A percentile compares a stretch with the other conserved stretches of the same genome.
Evolutionary conservation across 2,888 invertebrate species (phyloP).

Genomic region (Argyra leucocephala): DNA sequence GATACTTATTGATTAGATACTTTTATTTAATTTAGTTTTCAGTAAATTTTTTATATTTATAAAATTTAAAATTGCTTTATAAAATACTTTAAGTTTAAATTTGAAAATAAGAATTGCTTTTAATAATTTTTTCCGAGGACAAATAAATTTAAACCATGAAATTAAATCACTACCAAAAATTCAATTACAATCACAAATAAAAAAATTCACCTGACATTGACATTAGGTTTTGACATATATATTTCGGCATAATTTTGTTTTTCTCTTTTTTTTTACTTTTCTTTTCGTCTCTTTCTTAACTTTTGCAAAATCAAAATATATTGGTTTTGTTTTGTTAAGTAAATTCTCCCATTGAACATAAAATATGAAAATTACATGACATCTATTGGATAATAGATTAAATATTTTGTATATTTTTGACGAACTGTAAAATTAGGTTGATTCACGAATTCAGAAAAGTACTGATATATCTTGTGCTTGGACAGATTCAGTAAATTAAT

Average conservation of each 20-base stretch:
- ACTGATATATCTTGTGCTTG: too few species aligned
- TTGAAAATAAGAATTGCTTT: neutral
- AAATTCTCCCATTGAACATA: neutral
- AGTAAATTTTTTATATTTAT: neutral
- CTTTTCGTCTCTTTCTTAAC: neutral
- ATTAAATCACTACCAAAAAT: neutral
- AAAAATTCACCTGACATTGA: constrained; percentile 3
- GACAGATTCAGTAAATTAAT: too few species aligned
- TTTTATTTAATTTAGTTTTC: neutral
- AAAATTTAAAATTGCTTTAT: neutral
- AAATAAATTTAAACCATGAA: too few species aligned
- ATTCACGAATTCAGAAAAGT: too few species aligned
- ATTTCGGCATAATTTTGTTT: too few species aligned
- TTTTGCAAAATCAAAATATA: neutral
- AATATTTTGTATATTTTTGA: too few species aligned
- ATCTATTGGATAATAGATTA: neutral
- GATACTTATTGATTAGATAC: neutral
- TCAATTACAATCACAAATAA: neutral
- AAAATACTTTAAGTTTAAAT: neutral
- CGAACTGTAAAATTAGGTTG: too few species aligned
- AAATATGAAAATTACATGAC: neutral
- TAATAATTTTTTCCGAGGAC: neutral
- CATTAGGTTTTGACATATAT: neutral
- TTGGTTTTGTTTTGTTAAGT: neutral
- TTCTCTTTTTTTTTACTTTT: neutral